phyloP scores from a whole-genome alignment of 2,113 vertebrate species.

The Choloepus hoffmanni region DNA sequence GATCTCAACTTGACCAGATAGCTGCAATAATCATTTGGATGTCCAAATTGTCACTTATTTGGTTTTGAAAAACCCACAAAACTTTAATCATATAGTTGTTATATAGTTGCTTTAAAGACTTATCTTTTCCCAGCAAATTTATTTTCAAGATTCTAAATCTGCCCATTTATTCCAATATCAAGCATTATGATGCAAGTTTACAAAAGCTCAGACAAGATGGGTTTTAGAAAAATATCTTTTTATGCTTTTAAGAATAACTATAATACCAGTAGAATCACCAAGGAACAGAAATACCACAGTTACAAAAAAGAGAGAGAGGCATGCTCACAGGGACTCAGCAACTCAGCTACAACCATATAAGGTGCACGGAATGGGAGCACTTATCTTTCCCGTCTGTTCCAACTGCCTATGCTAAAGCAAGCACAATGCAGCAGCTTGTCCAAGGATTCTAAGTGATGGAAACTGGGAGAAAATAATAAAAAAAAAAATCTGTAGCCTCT shows the following conservation, averaged over 20 bases:
- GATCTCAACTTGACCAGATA: neutral
- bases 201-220: neutral
- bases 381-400: neutral
- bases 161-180: neutral
- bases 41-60: neutral
- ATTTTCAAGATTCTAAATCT: neutral
- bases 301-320: neutral
- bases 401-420: neutral
- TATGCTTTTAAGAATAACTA: neutral
- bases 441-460: neutral
- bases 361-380: neutral
- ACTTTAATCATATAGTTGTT: neutral
- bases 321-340: rapidly evolving
- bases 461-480: neutral
- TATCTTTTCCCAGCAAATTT: neutral
- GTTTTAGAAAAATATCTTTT: neutral
- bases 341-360: neutral
- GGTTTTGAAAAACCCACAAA: neutral
- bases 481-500: neutral
- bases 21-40: neutral
- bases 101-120: neutral
- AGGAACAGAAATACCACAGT: neutral
- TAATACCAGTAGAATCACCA: neutral
- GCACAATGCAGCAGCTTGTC: neutral
- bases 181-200: neutral